Base-by-base conservation (phyloP, 1,140 invertebrate genomes). In the Lepidostoma basale region DNA sequence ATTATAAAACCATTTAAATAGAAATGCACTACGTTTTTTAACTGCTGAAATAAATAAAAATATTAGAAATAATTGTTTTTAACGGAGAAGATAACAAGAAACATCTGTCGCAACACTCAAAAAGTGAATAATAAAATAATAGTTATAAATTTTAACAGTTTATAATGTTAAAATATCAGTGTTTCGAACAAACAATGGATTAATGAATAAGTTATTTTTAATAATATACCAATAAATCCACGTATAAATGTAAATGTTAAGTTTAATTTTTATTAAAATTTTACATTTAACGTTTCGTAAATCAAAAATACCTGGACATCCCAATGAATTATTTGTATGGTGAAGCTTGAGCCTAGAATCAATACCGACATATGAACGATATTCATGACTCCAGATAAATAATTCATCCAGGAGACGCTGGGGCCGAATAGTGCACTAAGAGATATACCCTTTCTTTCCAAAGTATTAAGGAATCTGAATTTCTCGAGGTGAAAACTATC, bases 361-460 rank as follows among this genome's bases (percentile, higher is more conserved):
- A 49, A 62, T 62, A 62, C 45, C 40, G 28, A 28, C n/a, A n/a
- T 45, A 44, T 28, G 59, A 62, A 62, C 12, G 25, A 45, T 44
- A 62, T 62, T 62, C 59, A 62, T 62, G 59, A 44, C 36, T 45
- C 22, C 30, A 22, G 18, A 62, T 62, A 62, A 62, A 62, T 62
- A 62, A 62, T 62, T 62, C 40, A 62, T 62, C 39, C 40, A 25
- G 20, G 4, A 20, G 22, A 14, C 20, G n/a, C 56, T 33, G 10
- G n/a, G 30, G 16, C 36, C 16, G 14, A 59, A 36, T 2, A 59
- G 36, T 59, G 36, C 36, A 59, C 39, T 14, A 20, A 62, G 14
- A 42, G 23, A 45, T 39, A 45, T n/a, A 23, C 25, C 23, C 14
- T 28, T 22, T 28, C 25, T 18, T 40, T 14, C 40, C n/a, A 26